A percentile compares a stretch with the other conserved stretches of the same genome.
phyloP scores from a whole-genome alignment of 2,113 vertebrate species.

The Clinocottus analis region DNA sequence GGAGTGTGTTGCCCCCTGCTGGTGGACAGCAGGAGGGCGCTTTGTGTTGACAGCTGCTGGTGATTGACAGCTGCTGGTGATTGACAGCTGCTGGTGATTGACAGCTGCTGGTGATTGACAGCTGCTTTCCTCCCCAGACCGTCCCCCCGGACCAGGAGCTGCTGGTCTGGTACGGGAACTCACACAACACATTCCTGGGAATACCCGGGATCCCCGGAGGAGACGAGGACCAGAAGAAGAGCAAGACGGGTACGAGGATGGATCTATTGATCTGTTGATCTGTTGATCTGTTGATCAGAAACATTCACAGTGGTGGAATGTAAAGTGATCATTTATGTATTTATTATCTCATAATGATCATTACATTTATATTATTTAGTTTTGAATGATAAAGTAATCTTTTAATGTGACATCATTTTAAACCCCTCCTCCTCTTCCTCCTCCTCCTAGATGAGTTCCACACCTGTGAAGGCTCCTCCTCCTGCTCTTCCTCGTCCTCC shows the following conservation, averaged over 20 bases:
- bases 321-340: too few relatives aligned
- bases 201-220: conserved; percentile 94
- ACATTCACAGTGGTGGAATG: too few relatives aligned
- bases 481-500: conserved; percentile 52
- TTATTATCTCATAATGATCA: background rate
- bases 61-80: too few relatives aligned
- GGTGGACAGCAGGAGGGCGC: background rate
- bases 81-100: too few relatives aligned
- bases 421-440: background rate
- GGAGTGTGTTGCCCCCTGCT: conserved; percentile 52
- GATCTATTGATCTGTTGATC: too few relatives aligned
- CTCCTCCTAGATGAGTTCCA: conserved; percentile 90
- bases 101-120: too few relatives aligned
- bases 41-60: too few relatives aligned
- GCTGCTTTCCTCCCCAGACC: conserved; percentile 81
- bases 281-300: too few relatives aligned
- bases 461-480: conserved; percentile 80
- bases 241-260: conserved; percentile 85
- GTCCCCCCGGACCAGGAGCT: conserved; percentile 97
- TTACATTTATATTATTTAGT: too few relatives aligned
- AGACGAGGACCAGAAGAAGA: conserved; percentile 94
- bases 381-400: too few relatives aligned
- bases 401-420: too few relatives aligned
- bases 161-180: conserved; percentile 97
- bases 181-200: conserved; percentile 96